Percentiles rank a stretch among this genome's conserved stretches.
These are phyloP conservation scores for Gephyroberyx darwinii DNA, from an alignment of 2,797 vertebrate species.

Conservation along the genomic window DNA sequence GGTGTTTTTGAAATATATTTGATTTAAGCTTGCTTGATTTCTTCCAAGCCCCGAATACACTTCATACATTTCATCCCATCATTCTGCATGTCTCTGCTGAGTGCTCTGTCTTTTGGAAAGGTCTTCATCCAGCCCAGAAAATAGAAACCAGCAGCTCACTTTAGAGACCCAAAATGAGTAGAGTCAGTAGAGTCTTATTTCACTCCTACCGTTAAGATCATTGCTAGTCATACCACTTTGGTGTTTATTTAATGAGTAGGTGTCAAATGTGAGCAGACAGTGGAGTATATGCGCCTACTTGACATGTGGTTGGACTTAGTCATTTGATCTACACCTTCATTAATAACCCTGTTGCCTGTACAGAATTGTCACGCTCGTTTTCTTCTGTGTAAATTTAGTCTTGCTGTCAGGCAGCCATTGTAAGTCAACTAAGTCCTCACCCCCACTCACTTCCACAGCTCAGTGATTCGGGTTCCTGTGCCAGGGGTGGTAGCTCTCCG, in stretches of 20 bases:
- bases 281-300: not conserved
- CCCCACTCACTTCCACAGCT: slow-evolving; percentile 62
- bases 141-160: slow-evolving; percentile 61
- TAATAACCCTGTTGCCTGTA: slow-evolving; percentile 23
- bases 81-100: slow-evolving; percentile 37
- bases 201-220: slow-evolving; percentile 16
- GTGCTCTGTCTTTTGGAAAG: slow-evolving; percentile 42
- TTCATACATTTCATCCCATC: slow-evolving; percentile 50
- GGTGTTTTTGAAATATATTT: no score
- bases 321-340: not conserved
- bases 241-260: slow-evolving; percentile 28
- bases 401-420: slow-evolving; percentile 42
- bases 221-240: slow-evolving; percentile 12
- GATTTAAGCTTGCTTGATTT: not conserved
- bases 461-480: slow-evolving; percentile 70
- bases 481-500: slow-evolving; percentile 61
- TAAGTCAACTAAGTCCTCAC: slow-evolving; percentile 51
- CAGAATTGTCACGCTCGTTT: slow-evolving; percentile 26
- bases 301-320: not conserved
- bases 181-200: slow-evolving; percentile 26
- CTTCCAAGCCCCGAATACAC: slow-evolving; percentile 7
- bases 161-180: slow-evolving; percentile 42
- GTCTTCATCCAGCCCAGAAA: slow-evolving; percentile 52
- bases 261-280: slow-evolving; percentile 16
- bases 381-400: slow-evolving; percentile 29